A percentile compares a stretch with the other conserved stretches of the same genome.
Evolutionary conservation across 2,797 vertebrate genomes (phyloP).

Genomic region (Esox masquinongy): DNA sequence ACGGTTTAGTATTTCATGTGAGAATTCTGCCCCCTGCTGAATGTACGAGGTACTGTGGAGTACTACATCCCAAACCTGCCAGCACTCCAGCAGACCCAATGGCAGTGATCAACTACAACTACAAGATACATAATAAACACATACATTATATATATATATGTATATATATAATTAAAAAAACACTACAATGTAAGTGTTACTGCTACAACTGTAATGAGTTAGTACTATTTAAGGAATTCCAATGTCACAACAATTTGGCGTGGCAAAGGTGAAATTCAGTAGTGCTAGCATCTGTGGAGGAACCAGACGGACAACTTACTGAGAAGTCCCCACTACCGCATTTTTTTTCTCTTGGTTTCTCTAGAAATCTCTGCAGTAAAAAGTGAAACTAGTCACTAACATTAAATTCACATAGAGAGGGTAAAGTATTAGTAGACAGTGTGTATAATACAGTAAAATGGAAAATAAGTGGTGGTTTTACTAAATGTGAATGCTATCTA

Average conservation of each 20-base stretch:
- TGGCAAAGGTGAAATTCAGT: neutral
- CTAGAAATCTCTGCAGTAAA: neutral
- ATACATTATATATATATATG: conserved; percentile 31
- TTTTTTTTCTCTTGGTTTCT: neutral
- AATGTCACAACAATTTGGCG: neutral
- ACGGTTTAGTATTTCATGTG: conserved; percentile 39
- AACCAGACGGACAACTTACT: neutral
- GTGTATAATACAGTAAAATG: neutral
- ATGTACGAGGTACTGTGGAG: conserved; percentile 51
- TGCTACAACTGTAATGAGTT: conserved; percentile 61
- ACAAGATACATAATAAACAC: conserved; percentile 32
- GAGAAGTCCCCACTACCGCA: neutral
- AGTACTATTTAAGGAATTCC: conserved; percentile 56
- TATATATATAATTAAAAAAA: neutral
- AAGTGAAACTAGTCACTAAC: neutral
- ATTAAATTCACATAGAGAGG: neutral
- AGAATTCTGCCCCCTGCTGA: conserved; percentile 60
- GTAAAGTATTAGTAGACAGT: conserved; percentile 1
- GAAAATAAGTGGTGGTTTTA: neutral
- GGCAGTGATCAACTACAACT: conserved; percentile 73
- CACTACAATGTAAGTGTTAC: conserved; percentile 37
- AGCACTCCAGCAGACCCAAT: conserved; percentile 48
- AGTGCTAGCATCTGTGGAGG: neutral
- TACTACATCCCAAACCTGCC: conserved; percentile 24
- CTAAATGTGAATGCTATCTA: conserved; percentile 7